Evolutionary conservation across 1,140 invertebrate species (phyloP).

Genomic region (Drosophila sucinea): DNA sequence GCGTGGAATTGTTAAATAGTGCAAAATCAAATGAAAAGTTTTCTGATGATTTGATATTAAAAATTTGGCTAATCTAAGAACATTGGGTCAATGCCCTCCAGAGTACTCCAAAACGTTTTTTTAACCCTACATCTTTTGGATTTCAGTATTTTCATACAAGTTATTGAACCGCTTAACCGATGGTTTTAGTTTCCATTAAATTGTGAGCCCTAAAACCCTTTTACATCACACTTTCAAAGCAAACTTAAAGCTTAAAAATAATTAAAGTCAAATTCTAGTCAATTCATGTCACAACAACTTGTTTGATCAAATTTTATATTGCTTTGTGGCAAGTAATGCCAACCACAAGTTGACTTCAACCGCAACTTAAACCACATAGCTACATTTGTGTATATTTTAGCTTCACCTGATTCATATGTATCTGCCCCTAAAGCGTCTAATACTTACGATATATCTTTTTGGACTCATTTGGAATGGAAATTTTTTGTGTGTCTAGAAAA

Average conservation of each 20-base stretch:
- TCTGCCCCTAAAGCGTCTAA: not conserved
- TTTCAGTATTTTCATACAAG: too few species aligned
- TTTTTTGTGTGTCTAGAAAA: slow-evolving; percentile 16
- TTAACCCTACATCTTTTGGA: too few species aligned
- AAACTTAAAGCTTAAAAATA: not conserved
- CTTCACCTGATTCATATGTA: slow-evolving; percentile 5
- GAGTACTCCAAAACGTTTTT: too few species aligned
- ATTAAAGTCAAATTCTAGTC: not conserved
- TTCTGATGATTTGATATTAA: too few species aligned
- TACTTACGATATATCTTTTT: not conserved
- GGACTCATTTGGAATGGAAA: slow-evolving; percentile 44
- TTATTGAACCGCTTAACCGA: too few species aligned
- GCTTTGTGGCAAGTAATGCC: not conserved
- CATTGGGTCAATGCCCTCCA: too few species aligned
- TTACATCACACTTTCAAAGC: not conserved
- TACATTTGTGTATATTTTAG: not conserved
- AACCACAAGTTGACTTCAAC: not conserved
- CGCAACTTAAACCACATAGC: not conserved
- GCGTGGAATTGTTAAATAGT: too few species aligned
- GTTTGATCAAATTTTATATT: slow-evolving; percentile 3
- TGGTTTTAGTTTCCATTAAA: too few species aligned
- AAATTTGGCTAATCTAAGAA: too few species aligned
- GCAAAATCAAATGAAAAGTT: too few species aligned
- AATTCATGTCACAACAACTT: not conserved
- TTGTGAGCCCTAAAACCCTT: too few species aligned